Evolutionary conservation across 2,888 invertebrate genomes (phyloP), one percentile per base, ranked within the genome.

Genomic region (Trichogramma dendrolimi): DNA sequence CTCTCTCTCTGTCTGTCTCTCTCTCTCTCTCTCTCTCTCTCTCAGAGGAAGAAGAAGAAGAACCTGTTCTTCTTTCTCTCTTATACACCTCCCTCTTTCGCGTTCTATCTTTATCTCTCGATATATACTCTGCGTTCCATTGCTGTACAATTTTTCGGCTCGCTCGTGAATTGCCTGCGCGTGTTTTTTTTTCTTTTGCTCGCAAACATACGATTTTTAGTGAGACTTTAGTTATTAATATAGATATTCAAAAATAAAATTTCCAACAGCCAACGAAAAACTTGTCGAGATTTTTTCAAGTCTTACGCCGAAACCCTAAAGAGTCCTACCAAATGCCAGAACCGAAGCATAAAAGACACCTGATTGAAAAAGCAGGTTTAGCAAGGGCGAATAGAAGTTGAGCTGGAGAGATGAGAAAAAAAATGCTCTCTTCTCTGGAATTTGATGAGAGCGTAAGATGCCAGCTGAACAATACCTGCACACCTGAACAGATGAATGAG

Each of bases 391-490:
- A 8, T 38, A 41, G 42, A 50, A 48, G 10, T 39, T 46, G 53
- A 61, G 14, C 42, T 42, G 47, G 39, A 42, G 10, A 40, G 7
- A 44, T 10, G 44, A 10, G 56, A 55, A 62, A 65, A 67, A 66
- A 57, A 42, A 41, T 11, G 27, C 51, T n/a, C 39, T 55, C 58
- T 52, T 46, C 55, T 55, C 48, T 52, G 55, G 62, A 59, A 62
- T 62, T 62, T 55, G 55, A 55, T 62, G 58, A 55, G 55, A 62
- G 11, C 55, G 39, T 8, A 48, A 48, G 48, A 48, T 11, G 27
- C 27, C 11, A 14, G 6, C 11, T 14, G 49, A 49, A 56, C 48
- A 61, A 57, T 61, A 10, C 10, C 6, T 8, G n/a, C 27, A 27
- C 27, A 27, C 27, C 27, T 27, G 27, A 27, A 27, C 27, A 27